These are phyloP conservation scores for Sinelater perroti DNA, from an alignment of 2,888 invertebrate genomes.

Conservation along the genomic window DNA sequence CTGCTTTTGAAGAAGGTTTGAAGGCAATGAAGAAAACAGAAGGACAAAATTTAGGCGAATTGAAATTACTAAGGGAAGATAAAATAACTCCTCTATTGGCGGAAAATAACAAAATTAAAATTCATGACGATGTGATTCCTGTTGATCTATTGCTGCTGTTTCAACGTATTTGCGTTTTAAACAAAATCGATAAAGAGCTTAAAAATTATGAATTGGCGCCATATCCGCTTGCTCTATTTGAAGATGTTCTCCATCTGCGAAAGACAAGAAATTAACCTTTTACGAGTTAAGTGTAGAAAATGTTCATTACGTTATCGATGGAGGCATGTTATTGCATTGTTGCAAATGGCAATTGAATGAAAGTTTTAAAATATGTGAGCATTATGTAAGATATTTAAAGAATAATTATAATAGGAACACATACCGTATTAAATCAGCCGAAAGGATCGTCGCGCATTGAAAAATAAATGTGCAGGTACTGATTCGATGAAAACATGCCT, in stretches of 20 bases:
- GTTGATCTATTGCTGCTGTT: constrained; percentile 2
- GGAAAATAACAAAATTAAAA: no score
- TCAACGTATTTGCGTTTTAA: no score
- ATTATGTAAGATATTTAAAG: no score
- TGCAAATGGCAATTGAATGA: no score
- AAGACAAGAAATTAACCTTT: constrained; percentile 4
- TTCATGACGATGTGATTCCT: no score
- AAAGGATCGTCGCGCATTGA: no score
- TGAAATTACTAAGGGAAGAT: constrained; percentile 12
- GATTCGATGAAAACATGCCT: no score
- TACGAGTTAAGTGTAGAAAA: constrained; percentile 1
- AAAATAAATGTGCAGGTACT: no score
- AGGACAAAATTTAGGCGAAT: constrained; percentile 8
- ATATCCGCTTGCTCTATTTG: constrained; percentile 3
- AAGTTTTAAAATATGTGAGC: no score
- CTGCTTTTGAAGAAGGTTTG: no score
- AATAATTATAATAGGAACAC: no score
- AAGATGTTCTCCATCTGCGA: not conserved
- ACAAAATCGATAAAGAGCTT: constrained; percentile 1
- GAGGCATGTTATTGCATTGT: not conserved
- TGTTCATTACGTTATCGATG: not conserved
- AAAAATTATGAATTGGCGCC: not conserved
- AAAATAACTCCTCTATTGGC: not conserved
- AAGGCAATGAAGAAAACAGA: constrained; percentile 6
- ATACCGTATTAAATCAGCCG: no score